Evolutionary conservation across 2,797 vertebrate species (phyloP), one percentile per base, ranked within the genome.

Genomic region (Melanotaenia pygmaea): DNA sequence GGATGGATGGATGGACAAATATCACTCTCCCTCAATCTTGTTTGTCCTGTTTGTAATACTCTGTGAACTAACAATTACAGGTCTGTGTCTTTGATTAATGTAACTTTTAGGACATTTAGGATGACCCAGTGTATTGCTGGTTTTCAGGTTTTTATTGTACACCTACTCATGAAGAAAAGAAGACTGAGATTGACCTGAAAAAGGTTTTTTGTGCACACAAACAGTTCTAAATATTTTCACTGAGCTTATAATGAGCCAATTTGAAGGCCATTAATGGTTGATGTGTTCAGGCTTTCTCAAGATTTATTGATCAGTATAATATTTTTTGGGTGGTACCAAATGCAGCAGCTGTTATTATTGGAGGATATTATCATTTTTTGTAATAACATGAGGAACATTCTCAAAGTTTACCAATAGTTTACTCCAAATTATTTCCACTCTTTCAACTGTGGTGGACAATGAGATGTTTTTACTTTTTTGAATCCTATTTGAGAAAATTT

Each of bases 401-500:
- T 54, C 5, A 13, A 54, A 13, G 11, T 26, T 54, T 11, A 54
- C 43, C 18, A n/a, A 50, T 10, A 50, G 8, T 22, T 51, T 22
- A 51, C 47, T 24, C 1, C 10, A n/a, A 51, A 51, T 51, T 51
- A 51, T 7, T n/a, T 59, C 16, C 2, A 35, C 32, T 59, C 4
- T 28, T 28, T 26, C 4, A 18, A 20, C 24, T 34, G 6, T 34
- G 1, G 47, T 45, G 47, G 47, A 51, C n/a, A 26, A 28, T n/a
- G n/a, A n/a, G n/a, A 1, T 16, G 5, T 28, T 5, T 26, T 22
- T 4, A 1, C 1, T n/a, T 61, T 67, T 73, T 47, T 16, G 22
- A 32, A 66, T 61, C 57, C n/a, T 58, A 11, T 45, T n/a, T 67
- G 7, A 34, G 14, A 60, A 53, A 53, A 50, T 53, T 9, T 47